These are phyloP conservation scores for Drosophila nr. perissopoda DNA, from an alignment of 2,888 invertebrate genomes.

Conservation along the genomic window DNA sequence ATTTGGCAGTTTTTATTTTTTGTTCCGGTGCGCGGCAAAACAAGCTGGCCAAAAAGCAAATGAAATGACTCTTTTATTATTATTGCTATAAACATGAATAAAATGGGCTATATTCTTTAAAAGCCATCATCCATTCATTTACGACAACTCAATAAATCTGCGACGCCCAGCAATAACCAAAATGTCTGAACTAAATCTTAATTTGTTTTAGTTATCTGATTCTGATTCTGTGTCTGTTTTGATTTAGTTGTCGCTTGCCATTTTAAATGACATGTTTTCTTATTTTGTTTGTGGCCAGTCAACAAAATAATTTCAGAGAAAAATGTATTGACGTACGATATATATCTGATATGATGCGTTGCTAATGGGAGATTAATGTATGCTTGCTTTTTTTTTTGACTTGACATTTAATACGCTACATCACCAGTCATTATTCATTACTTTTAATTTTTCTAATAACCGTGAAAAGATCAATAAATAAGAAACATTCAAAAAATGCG, in stretches of 20 bases:
- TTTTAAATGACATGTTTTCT: constrained; percentile 52
- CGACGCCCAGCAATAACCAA: constrained; percentile 45
- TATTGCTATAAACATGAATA: constrained; percentile 55
- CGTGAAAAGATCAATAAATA: constrained; percentile 67
- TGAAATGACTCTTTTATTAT: constrained; percentile 34
- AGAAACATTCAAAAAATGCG: constrained; percentile 22
- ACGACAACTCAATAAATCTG: constrained; percentile 49
- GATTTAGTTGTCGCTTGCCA: constrained; percentile 18
- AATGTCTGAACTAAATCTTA: constrained; percentile 33
- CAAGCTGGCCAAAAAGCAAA: constrained; percentile 41
- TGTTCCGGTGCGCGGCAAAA: constrained; percentile 64
- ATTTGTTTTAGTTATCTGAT: not conserved
- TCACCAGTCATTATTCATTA: constrained; percentile 70
- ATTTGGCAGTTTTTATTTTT: constrained; percentile 50
- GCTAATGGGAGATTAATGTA: constrained; percentile 58
- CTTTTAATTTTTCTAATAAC: constrained; percentile 69
- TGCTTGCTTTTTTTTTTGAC: constrained; percentile 21
- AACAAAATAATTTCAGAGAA: constrained; percentile 44
- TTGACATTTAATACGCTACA: constrained; percentile 62
- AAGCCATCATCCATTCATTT: constrained; percentile 40
- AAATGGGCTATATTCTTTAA: constrained; percentile 36
- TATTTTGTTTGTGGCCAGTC: constrained; percentile 15
- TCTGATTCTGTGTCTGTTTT: not conserved
- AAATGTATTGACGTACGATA: constrained; percentile 40
- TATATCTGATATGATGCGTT: constrained; percentile 34